Evolutionary conservation across 2,113 vertebrate genomes (phyloP).

Genomic region (Mixornis gularis): DNA sequence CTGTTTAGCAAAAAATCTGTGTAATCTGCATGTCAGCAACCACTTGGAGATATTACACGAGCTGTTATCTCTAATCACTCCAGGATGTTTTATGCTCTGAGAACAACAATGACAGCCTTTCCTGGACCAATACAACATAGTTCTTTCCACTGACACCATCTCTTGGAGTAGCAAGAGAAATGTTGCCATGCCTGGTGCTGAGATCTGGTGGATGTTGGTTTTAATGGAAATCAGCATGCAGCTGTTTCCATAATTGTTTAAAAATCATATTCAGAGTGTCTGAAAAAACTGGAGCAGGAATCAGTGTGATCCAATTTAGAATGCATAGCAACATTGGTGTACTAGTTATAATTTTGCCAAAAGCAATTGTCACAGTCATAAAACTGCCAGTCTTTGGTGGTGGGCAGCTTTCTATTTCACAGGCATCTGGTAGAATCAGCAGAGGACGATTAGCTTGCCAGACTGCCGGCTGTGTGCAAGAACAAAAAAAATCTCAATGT

Average conservation of each 20-base stretch:
- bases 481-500: neutral
- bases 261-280: constrained; percentile 34
- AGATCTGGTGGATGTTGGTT: neutral
- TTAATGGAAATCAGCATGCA: neutral
- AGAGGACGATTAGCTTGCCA: constrained; percentile 19
- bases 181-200: rapidly evolving
- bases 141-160: neutral
- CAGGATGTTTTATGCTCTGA: neutral
- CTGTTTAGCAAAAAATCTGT: neutral
- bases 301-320: constrained; percentile 46
- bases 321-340: constrained; percentile 14
- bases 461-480: neutral
- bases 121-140: neutral
- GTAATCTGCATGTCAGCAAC: neutral
- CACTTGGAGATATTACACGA: neutral
- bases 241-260: constrained; percentile 60
- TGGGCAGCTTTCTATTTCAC: constrained; percentile 56
- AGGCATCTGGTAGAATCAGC: constrained; percentile 47
- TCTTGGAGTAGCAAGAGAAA: neutral
- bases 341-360: constrained; percentile 66
- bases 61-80: neutral
- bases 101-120: neutral
- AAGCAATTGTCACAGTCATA: constrained; percentile 44
- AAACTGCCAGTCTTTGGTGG: constrained; percentile 40
- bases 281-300: constrained; percentile 45